phyloP scores from a whole-genome alignment of 2,888 invertebrate species.

The Zaprionus bogoriensis region DNA sequence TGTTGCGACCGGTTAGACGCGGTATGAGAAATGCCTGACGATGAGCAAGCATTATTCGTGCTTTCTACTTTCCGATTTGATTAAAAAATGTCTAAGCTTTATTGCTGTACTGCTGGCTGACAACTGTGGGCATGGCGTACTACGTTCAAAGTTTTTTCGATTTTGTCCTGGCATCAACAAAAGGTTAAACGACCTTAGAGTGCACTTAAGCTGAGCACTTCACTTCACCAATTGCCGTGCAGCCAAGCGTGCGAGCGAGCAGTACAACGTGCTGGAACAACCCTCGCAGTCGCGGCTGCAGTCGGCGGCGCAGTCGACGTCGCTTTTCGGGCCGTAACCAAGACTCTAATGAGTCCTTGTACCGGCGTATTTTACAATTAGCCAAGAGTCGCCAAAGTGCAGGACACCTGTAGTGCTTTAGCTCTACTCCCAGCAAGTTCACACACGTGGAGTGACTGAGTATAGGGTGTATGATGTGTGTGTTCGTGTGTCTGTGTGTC shows the following conservation, averaged over 20 bases:
- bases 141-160: not conserved
- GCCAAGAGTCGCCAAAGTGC: slow-evolving; percentile 67
- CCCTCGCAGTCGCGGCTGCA: not conserved
- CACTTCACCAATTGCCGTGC: slow-evolving; percentile 18
- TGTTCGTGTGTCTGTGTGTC: too few relatives aligned
- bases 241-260: slow-evolving; percentile 35
- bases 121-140: slow-evolving; percentile 5
- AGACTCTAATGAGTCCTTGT: slow-evolving; percentile 64
- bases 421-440: slow-evolving; percentile 7
- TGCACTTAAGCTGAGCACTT: slow-evolving; percentile 39
- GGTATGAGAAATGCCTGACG: slow-evolving; percentile 6
- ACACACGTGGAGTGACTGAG: slow-evolving; percentile 15
- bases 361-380: slow-evolving; percentile 68
- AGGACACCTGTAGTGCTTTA: slow-evolving; percentile 53
- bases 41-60: slow-evolving; percentile 22
- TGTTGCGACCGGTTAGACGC: slow-evolving; percentile 11
- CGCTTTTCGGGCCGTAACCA: slow-evolving; percentile 70
- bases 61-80: not conserved
- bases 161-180: not conserved
- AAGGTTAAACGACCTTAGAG: slow-evolving; percentile 41
- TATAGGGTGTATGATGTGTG: not conserved
- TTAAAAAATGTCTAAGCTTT: not conserved
- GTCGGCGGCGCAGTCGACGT: too few relatives aligned
- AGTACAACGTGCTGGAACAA: slow-evolving; percentile 21
- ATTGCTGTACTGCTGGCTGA: slow-evolving; percentile 7